phyloP scores from a whole-genome alignment of 2,888 invertebrate genomes.

The Perizoma flavofasciatum region DNA sequence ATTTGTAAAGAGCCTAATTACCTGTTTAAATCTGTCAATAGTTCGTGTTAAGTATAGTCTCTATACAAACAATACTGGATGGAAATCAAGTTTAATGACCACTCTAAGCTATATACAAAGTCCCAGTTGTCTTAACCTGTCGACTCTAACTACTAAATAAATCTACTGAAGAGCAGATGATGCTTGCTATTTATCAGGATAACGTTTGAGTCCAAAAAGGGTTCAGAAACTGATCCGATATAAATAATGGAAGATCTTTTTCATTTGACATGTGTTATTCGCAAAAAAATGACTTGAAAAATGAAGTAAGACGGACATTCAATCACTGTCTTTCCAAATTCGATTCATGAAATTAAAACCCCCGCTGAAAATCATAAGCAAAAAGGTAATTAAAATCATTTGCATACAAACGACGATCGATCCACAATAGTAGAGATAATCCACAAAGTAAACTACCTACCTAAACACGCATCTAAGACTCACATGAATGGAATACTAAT shows the following conservation, averaged over 20 bases:
- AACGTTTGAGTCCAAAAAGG: slow-evolving; percentile 19
- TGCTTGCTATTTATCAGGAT: slow-evolving; percentile 28
- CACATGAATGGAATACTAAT: slow-evolving; percentile 29
- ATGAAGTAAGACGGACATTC: slow-evolving; percentile 12
- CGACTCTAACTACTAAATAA: slow-evolving; percentile 45
- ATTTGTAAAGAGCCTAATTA: slow-evolving; percentile 37
- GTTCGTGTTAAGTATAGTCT: slow-evolving; percentile 42
- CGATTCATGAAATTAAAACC: slow-evolving; percentile 4
- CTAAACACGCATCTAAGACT: slow-evolving; percentile 24
- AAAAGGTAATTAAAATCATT: slow-evolving; percentile 19
- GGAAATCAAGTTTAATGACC: slow-evolving; percentile 55
- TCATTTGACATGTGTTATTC: slow-evolving; percentile 24
- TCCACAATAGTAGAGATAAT: slow-evolving; percentile 26
- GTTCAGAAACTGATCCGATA: slow-evolving; percentile 24
- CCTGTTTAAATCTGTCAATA: slow-evolving; percentile 39
- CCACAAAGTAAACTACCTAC: slow-evolving; percentile 26
- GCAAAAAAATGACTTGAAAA: slow-evolving; percentile 18
- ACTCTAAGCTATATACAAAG: slow-evolving; percentile 52
- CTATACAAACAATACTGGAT: slow-evolving; percentile 52
- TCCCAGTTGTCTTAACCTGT: slow-evolving; percentile 52
- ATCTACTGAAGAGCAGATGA: slow-evolving; percentile 45
- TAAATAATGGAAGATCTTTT: slow-evolving; percentile 27
- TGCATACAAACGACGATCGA: slow-evolving; percentile 17
- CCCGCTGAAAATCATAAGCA: slow-evolving; percentile 8
- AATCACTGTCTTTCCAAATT: slow-evolving; percentile 15